phyloP scores from a whole-genome alignment of 2,113 vertebrate species.

The Pao palembangensis region DNA sequence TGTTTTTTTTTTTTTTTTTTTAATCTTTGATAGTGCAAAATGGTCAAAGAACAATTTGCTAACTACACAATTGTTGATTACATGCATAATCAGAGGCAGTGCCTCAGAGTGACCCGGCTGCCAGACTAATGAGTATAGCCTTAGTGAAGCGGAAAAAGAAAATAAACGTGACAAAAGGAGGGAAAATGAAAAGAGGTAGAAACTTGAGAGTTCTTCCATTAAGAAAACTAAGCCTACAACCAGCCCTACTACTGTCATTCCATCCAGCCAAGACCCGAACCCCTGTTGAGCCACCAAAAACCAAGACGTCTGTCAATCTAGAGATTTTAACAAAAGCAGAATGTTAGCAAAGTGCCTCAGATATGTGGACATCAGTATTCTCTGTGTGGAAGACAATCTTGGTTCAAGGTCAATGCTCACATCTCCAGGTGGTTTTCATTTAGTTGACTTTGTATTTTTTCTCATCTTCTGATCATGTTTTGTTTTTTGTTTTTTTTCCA shows the following conservation, averaged over 20 bases:
- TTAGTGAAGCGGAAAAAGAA: neutral
- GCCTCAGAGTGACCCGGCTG: neutral
- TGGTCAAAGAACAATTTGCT: conserved; percentile 20
- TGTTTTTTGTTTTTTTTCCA: too few species aligned
- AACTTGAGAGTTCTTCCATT: too few species aligned
- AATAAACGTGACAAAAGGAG: conserved; percentile 23
- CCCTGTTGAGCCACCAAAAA: too few species aligned
- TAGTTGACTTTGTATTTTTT: neutral
- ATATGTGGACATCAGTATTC: neutral
- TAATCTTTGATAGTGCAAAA: conserved; percentile 43
- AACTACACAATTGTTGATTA: conserved; percentile 35
- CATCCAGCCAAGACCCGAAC: too few species aligned
- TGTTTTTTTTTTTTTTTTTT: conserved; percentile 9
- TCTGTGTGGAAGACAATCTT: too few species aligned
- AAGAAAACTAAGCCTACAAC: too few species aligned
- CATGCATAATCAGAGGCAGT: too few species aligned
- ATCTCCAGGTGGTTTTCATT: too few species aligned
- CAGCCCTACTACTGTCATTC: too few species aligned
- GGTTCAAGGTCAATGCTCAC: too few species aligned
- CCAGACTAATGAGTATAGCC: too few species aligned
- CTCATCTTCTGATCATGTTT: neutral
- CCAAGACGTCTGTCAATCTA: too few species aligned
- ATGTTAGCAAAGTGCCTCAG: conserved; percentile 11
- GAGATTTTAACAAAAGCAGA: neutral
- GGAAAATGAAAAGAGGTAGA: conserved; percentile 29